These are phyloP conservation scores for Takifugu flavidus DNA, from an alignment of 2,113 vertebrate species.

Conservation along the genomic window DNA sequence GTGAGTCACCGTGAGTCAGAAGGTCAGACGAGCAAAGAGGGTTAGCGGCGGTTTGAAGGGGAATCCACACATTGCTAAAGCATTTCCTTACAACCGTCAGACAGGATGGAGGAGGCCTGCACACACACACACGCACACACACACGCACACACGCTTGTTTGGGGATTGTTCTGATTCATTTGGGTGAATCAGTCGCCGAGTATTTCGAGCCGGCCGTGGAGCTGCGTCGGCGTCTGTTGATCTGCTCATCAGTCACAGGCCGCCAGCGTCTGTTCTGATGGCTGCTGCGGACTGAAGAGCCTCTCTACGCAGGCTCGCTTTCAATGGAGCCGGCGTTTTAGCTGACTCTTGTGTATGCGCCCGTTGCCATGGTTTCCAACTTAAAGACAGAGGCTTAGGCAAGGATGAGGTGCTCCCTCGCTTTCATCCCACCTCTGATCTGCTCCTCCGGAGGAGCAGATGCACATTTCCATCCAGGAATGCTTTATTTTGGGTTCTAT, in stretches of 20 bases:
- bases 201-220: neutral
- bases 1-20: constrained; percentile 44
- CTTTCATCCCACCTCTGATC: constrained; percentile 56
- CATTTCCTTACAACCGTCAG: no score
- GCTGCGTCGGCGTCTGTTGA: neutral
- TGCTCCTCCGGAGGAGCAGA: constrained; percentile 16
- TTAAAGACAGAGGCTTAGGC: constrained; percentile 47
- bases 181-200: neutral
- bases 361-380: constrained; percentile 77
- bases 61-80: no score
- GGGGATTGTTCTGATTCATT: neutral
- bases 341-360: constrained; percentile 68
- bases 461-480: constrained; percentile 3
- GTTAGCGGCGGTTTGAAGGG: constrained; percentile 32
- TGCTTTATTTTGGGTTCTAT: neutral
- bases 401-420: constrained; percentile 31
- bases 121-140: neutral
- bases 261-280: constrained; percentile 32
- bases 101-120: neutral
- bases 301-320: constrained; percentile 37
- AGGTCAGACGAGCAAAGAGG: constrained; percentile 51
- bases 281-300: constrained; percentile 34
- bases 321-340: constrained; percentile 47
- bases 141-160: neutral
- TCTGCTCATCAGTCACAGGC: constrained; percentile 9